Percentiles rank a stretch among this genome's conserved stretches.
These are phyloP conservation scores for Trichoplax adhaerens DNA, from an alignment of 37 sponge, comb jelly and placozoan genomes.

Conservation along the genomic window DNA sequence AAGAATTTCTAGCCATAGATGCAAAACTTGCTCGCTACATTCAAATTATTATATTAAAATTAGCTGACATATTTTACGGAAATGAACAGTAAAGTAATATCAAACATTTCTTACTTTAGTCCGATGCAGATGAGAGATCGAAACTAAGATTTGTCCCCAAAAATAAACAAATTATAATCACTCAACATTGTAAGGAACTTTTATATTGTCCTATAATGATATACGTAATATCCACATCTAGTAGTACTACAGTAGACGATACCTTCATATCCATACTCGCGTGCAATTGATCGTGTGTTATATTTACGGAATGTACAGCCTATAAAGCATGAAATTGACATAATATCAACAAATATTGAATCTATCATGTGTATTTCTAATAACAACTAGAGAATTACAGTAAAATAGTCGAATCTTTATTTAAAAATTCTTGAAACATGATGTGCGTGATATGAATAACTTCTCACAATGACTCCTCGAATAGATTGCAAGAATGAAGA, in stretches of 20 bases:
- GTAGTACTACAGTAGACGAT: not conserved
- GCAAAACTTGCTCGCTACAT: constrained; percentile 23
- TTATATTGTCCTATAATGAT: too few relatives aligned
- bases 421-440: too few relatives aligned
- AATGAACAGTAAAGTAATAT: too few relatives aligned
- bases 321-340: not conserved
- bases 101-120: not conserved
- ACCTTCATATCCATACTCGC: constrained; percentile 21
- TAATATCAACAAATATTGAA: too few relatives aligned
- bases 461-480: too few relatives aligned
- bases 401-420: too few relatives aligned
- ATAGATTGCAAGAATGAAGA: too few relatives aligned
- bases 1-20: constrained; percentile 26
- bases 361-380: too few relatives aligned
- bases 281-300: constrained; percentile 11
- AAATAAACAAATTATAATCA: too few relatives aligned
- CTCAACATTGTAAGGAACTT: too few relatives aligned
- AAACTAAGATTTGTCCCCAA: not conserved
- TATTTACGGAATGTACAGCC: constrained; percentile 2
- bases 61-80: not conserved
- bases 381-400: too few relatives aligned
- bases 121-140: constrained; percentile 15
- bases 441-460: too few relatives aligned
- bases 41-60: not conserved
- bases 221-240: not conserved